These are phyloP conservation scores for Lapara coniferarum DNA, from an alignment of 2,888 invertebrate genomes.

Conservation along the genomic window DNA sequence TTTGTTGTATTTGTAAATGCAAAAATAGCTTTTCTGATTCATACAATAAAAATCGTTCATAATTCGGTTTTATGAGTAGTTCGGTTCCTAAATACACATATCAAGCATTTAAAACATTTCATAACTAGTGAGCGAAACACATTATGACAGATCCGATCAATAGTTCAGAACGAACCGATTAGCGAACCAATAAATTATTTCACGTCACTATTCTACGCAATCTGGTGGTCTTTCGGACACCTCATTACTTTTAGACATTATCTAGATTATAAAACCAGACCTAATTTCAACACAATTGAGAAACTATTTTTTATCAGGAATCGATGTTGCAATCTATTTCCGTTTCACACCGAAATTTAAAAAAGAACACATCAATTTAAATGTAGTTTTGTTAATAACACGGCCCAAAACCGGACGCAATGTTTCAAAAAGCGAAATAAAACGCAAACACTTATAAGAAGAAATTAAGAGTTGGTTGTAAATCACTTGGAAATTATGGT, in stretches of 20 bases:
- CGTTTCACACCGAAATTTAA: slow-evolving; percentile 33
- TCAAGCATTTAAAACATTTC: neutral
- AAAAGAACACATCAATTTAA: slow-evolving; percentile 8
- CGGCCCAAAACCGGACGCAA: slow-evolving; percentile 26
- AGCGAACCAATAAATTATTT: neutral
- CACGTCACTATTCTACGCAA: neutral
- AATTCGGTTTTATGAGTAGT: no score
- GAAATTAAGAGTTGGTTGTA: slow-evolving; percentile 47
- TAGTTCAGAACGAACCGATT: neutral
- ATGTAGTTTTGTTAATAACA: slow-evolving; percentile 9
- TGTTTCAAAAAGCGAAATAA: slow-evolving; percentile 27
- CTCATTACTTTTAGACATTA: neutral
- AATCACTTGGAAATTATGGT: slow-evolving; percentile 76
- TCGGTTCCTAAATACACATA: no score
- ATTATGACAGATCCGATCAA: neutral
- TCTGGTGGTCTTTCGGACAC: neutral
- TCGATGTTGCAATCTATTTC: neutral
- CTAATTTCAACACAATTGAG: neutral
- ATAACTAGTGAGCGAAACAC: neutral
- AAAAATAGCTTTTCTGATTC: no score
- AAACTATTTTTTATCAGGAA: neutral
- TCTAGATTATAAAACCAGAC: neutral
- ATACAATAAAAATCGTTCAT: no score
- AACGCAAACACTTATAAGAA: slow-evolving; percentile 46
- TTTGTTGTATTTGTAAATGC: no score